Evolutionary conservation across 2,888 invertebrate genomes (phyloP), one percentile per base, ranked within the genome.

Genomic region (Polymixis flavicincta): DNA sequence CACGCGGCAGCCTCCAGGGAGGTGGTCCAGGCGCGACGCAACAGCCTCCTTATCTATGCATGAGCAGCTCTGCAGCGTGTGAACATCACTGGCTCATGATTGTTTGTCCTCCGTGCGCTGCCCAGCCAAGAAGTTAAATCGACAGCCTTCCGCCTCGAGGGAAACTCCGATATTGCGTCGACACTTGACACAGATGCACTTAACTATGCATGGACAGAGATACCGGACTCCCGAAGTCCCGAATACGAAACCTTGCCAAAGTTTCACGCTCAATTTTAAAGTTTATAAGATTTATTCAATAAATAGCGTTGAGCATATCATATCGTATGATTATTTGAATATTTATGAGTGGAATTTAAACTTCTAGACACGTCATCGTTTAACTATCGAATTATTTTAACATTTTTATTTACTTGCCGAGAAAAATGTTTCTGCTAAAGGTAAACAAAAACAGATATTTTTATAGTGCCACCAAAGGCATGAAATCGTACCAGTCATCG

Each of bases 151-250:
- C 76, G 80, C 80, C 93, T 91, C 92, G 59, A 22, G 93, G 92
- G 94, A 91, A 78, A 78, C 86, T 89, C 86, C 87, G 92, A 94
- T 95, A 95, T 95, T 95, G 95, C 95, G 93, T 94, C 92, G 92
- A 89, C 94, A 94, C 94, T 94, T 94, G 94, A 92, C 94, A 92
- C 93, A 91, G 92, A 93, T 94, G 95, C 93, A 94, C 94, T 95
- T 95, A 94, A 93, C 93, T 95, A 95, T 95, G 95, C 95, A 95
- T 95, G 95, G 94, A 90, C 93, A 93, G 95, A 95, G 95, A 93
- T 93, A 89, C 91, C 86, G 89, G 88, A 91, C 91, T 91, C 92
- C 80, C 92, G 89, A 92, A 94, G 92, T 92, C 92, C 80, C 92
- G 88, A 92, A 94, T 92, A 93, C 91, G 89, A 90, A 91, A 90